Evolutionary conservation across 2,113 vertebrate species (phyloP), one percentile per base, ranked within the genome.

Genomic region (Barnardius zonarius): DNA sequence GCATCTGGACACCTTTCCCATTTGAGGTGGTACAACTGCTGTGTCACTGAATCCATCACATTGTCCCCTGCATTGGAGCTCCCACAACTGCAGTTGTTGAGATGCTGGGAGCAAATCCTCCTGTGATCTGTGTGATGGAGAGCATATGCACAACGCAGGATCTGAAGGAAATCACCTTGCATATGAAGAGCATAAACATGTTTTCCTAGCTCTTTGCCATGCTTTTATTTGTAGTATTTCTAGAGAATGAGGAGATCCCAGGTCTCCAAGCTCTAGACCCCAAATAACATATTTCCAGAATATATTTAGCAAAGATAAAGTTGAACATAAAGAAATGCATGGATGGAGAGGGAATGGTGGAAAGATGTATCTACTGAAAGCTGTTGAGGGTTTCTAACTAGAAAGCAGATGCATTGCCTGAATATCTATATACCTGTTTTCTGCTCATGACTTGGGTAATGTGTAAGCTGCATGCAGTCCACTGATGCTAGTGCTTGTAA

Each of bases 161-260:
- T 83, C 76, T 67, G 83, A 84, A 91, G 73, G 69, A 74, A 91
- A 95, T 75, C 88, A 52, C 55, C 55, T 78, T 77, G 79, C 66
- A 27, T 62, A 41, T 39, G 62, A 77, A 83, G 83, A 69, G 44
- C 54, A 76, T 3, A 82, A 92, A 74, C 18, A 9, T 27, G 67
- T 75, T 92, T 92, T 90, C n/a, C 75, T 85, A 88, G 54, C 46
- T 75, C 22, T 73, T 46, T 90, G 27, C 76, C 77, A 87, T 80
- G 13, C 3, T 64, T 88, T 80, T 54, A 19, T 49, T 8, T 20
- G 14, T 59, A 24, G 92, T 61, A 83, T 59, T 64, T 33, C 80
- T 88, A 30, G 43, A 83, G 63, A 44, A 81, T 52, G 55, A 86
- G 62, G 62, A 73, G 49, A 80, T 35, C 70, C 13, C 23, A 92